Percentiles rank a stretch among this genome's conserved stretches.
phyloP scores from a whole-genome alignment of 2,888 invertebrate genomes.

The Palloptera scutellata region DNA sequence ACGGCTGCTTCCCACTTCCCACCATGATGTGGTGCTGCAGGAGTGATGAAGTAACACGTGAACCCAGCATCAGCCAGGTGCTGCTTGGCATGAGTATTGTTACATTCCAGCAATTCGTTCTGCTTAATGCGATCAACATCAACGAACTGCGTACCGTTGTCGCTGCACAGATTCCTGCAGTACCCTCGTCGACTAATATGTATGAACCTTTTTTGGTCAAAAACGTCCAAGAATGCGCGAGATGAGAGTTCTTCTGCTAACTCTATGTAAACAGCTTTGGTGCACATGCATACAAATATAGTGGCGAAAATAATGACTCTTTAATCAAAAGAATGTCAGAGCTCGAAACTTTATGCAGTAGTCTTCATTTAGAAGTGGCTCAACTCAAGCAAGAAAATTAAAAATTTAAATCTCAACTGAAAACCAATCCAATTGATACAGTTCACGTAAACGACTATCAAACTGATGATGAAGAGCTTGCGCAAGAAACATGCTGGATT shows the following conservation, averaged over 20 bases:
- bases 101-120: neutral
- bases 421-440: no score
- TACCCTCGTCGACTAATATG: constrained; percentile 8
- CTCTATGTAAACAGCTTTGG: constrained; percentile 8
- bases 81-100: neutral
- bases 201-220: no score
- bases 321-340: no score
- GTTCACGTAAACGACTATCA: no score
- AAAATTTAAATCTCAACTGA: no score
- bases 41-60: neutral
- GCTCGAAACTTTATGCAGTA: no score
- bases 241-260: constrained; percentile 7
- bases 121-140: neutral
- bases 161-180: neutral
- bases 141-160: constrained; percentile 13
- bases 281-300: neutral
- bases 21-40: constrained; percentile 1
- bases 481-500: no score
- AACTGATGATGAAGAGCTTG: no score
- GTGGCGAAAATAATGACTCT: no score
- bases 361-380: no score
- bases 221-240: neutral
- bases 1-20: constrained; percentile 4
- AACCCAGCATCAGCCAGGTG: neutral
- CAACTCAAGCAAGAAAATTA: no score